Percentiles rank a stretch among this genome's conserved stretches.
phyloP scores from a whole-genome alignment of 2,888 invertebrate species.

The Synanthedon andrenaeformis region DNA sequence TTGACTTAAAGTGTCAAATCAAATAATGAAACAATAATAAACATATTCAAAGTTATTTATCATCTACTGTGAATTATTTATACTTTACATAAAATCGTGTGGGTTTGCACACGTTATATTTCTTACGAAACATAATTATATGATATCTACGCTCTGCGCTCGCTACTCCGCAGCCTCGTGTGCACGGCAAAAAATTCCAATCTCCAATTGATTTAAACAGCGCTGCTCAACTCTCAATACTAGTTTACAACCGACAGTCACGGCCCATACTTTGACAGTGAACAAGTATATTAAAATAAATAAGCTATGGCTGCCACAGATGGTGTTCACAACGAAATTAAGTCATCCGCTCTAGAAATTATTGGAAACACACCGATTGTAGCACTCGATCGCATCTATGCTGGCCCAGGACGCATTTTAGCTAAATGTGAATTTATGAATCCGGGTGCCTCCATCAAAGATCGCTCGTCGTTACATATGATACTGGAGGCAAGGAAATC shows the following conservation, averaged over 20 bases:
- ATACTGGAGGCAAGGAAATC: conserved; percentile 33
- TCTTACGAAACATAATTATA: no score
- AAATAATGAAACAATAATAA: no score
- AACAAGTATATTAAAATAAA: background rate
- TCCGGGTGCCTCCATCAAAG: conserved; percentile 58
- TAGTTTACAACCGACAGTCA: background rate
- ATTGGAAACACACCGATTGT: conserved; percentile 59
- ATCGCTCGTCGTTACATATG: conserved; percentile 53
- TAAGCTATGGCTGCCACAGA: conserved; percentile 11
- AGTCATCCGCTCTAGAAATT: conserved; percentile 51
- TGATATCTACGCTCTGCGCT: background rate
- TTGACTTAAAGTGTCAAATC: no score
- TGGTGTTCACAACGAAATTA: conserved; percentile 38
- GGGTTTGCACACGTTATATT: no score
- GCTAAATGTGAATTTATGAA: conserved; percentile 65
- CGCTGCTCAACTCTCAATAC: background rate
- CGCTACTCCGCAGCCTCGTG: background rate
- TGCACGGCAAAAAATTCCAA: background rate
- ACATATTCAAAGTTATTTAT: no score
- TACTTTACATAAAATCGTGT: no score
- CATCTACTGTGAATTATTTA: no score
- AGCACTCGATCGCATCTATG: conserved; percentile 50
- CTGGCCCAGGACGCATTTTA: conserved; percentile 52
- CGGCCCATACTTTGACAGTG: background rate
- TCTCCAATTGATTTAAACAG: background rate